Percentiles rank a stretch among this genome's conserved stretches.
Conservation (phyloP, 2,888 invertebrate genomes). For the Halocaridina rubra region DNA sequence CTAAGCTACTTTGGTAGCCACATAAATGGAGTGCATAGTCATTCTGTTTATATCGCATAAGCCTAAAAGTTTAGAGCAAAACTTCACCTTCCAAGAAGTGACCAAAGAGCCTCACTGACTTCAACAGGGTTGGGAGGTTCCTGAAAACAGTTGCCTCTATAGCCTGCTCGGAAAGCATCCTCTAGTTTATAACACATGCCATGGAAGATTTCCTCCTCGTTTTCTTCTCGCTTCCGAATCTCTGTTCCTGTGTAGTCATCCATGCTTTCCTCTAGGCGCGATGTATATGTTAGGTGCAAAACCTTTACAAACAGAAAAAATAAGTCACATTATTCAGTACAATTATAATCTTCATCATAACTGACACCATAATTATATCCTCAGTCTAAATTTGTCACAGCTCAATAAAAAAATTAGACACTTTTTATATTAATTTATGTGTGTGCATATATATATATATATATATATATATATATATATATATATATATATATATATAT, state of each 20-base stretch:
- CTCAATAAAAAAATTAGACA: too few relatives aligned
- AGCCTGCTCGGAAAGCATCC: constrained; percentile 13
- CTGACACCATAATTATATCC: background rate
- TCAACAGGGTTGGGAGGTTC: background rate
- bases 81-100: constrained; percentile 41
- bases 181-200: background rate
- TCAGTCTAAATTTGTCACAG: too few relatives aligned
- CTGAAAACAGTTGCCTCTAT: constrained; percentile 13
- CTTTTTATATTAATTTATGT: too few relatives aligned
- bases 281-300: constrained; percentile 58
- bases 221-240: constrained; percentile 7
- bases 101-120: constrained; percentile 44
- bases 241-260: constrained; percentile 35
- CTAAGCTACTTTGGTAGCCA: too few relatives aligned
- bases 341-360: background rate
- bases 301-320: constrained; percentile 30
- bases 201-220: constrained; percentile 35
- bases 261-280: constrained; percentile 43
- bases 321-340: too few relatives aligned
- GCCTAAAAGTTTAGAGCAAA: too few relatives aligned
- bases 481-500: too few relatives aligned
- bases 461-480: background rate
- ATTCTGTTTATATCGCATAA: too few relatives aligned
- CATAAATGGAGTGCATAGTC: too few relatives aligned
- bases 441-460: background rate